Evolutionary conservation across 2,888 invertebrate genomes (phyloP), one percentile per base, ranked within the genome.

Genomic region (Plemyria rubiginata): DNA sequence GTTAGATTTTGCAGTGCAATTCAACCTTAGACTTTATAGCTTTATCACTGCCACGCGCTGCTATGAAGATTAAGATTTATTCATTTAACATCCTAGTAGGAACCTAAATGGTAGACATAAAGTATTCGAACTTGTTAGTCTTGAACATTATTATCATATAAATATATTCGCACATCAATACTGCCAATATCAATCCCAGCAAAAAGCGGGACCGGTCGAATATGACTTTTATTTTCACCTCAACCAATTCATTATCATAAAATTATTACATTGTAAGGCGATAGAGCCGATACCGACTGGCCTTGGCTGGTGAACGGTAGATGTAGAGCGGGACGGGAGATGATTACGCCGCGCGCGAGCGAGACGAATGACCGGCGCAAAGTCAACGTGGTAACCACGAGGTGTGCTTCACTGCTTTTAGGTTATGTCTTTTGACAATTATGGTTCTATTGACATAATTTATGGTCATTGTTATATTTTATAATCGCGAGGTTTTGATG

Each of bases 351-450:
- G 49, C 29, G 73, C 48, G 66, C 51, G 75, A 79, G 68, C 63
- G 80, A 68, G 78, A 82, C 60, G 62, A 62, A 16, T 7, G 78
- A 81, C 84, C 85, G 85, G 86, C 79, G 78, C 74, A 15, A 7
- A 72, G 75, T 78, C 83, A 85, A 82, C 85, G 88, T 88, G 87
- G 74, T 70, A 9, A 66, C 82, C 85, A 85, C 86, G 87, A 72
- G 80, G 77, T 70, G 58, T 15, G 46, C 9, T 46, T 70, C 69
- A 40, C 48, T 11, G 38, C 49, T 74, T 85, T 88, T 78, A 88
- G 87, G 88, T 88, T 89, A 88, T 83, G 68, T 77, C 74, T 74
- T 70, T 41, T 46, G 52, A 57, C 36, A 8, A 8, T 22, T 41
- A 43, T 4, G 43, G 43, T 15, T 43, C 11, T 43, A 43, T 51